Conservation (phyloP, 2,888 invertebrate genomes). For the Phyllotreta cruciferae region DNA sequence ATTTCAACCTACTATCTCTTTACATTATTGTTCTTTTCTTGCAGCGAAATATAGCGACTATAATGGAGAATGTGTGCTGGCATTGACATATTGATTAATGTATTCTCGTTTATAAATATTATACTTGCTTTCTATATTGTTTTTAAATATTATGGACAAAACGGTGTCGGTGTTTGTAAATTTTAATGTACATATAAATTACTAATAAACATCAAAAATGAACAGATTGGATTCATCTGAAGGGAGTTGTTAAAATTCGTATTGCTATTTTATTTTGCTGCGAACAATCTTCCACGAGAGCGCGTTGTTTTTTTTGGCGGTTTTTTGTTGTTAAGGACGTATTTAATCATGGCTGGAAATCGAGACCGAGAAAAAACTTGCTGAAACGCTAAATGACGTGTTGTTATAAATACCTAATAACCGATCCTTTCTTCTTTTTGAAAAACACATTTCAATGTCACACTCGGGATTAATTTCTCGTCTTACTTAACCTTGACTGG, state of each 20-base stretch:
- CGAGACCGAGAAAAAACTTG: constrained; percentile 35
- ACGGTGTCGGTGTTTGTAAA: neutral
- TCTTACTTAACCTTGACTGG: constrained; percentile 45
- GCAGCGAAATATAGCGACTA: neutral
- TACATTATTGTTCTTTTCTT: constrained; percentile 10
- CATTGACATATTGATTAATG: constrained; percentile 19
- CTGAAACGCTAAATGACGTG: constrained; percentile 42
- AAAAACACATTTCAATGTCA: constrained; percentile 51
- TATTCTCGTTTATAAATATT: constrained; percentile 4
- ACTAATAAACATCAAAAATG: no score
- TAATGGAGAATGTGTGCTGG: constrained; percentile 12
- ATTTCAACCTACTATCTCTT: constrained; percentile 12
- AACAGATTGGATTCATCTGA: no score
- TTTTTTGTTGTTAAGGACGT: constrained; percentile 20
- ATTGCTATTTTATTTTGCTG: neutral
- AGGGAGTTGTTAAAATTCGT: neutral
- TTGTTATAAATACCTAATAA: constrained; percentile 44
- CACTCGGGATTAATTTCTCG: constrained; percentile 52
- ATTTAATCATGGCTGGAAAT: constrained; percentile 31
- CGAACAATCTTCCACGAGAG: constrained; percentile 17
- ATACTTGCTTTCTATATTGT: constrained; percentile 6
- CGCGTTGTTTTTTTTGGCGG: constrained; percentile 18
- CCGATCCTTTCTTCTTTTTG: constrained; percentile 42
- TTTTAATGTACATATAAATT: no score
- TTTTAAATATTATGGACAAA: constrained; percentile 1